Conservation (phyloP, 2,113 vertebrate species). For the Poecile atricapillus region DNA sequence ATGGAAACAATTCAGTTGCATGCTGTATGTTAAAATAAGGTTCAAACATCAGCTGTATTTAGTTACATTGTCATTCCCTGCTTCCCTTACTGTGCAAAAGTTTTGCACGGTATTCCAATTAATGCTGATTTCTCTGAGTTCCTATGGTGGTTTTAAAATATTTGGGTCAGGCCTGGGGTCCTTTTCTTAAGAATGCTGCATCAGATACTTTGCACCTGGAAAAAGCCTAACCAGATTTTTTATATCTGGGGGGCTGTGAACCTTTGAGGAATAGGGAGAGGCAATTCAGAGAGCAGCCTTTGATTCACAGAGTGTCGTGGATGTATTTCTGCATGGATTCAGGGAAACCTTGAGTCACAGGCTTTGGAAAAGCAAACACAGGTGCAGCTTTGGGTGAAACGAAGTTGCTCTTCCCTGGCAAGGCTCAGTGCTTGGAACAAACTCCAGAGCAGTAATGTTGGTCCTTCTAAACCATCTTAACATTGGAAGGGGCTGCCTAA, state of each 20-base stretch:
- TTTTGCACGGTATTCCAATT: background rate
- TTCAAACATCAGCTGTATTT: background rate
- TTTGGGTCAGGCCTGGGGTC: background rate
- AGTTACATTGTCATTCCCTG: background rate
- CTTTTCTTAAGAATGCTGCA: background rate
- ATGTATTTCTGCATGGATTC: background rate
- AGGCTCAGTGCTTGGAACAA: background rate
- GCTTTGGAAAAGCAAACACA: background rate
- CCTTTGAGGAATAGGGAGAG: background rate
- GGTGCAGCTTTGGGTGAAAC: background rate
- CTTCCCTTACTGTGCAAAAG: background rate
- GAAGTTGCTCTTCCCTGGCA: background rate
- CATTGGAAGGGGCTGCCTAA: background rate
- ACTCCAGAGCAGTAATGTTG: background rate
- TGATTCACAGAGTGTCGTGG: background rate
- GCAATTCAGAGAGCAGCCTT: background rate
- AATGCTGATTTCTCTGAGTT: background rate
- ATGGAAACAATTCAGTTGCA: background rate
- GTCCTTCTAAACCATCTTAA: background rate
- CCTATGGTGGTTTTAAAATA: background rate
- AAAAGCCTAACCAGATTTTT: background rate
- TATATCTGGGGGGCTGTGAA: background rate
- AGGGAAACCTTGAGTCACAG: accelerated
- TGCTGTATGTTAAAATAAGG: background rate
- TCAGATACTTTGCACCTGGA: background rate